A percentile compares a stretch with the other conserved stretches of the same genome.
Evolutionary conservation across 2,888 invertebrate genomes (phyloP).

Genomic region (Endomychus coccineus): DNA sequence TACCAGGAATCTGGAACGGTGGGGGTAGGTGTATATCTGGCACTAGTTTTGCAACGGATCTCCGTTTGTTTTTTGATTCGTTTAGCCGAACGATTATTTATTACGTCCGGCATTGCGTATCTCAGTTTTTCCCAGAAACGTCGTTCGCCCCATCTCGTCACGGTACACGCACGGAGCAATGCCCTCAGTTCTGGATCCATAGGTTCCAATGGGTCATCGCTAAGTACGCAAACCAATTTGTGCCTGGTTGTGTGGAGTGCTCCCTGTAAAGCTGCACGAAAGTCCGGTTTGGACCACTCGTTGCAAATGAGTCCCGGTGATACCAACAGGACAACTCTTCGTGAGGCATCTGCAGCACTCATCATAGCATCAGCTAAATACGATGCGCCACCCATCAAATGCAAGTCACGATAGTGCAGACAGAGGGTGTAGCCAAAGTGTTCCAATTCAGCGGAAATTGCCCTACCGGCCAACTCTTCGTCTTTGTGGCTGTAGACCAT

Average conservation of each 20-base stretch:
- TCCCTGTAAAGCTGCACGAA: constrained; percentile 71
- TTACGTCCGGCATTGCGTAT: constrained; percentile 69
- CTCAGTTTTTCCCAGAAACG: constrained; percentile 81
- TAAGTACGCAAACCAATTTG: constrained; percentile 54
- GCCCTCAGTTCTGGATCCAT: constrained; percentile 71
- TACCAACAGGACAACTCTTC: constrained; percentile 70
- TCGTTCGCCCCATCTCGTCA: constrained; percentile 67
- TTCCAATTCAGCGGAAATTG: constrained; percentile 66
- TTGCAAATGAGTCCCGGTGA: constrained; percentile 73
- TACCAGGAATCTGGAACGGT: constrained; percentile 66
- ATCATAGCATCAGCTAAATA: constrained; percentile 56
- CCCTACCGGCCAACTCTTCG: constrained; percentile 63
- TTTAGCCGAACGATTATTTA: constrained; percentile 48
- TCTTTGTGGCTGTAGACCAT: constrained; percentile 79
- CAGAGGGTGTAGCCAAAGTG: constrained; percentile 62
- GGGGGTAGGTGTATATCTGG: constrained; percentile 65
- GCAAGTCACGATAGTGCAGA: constrained; percentile 58
- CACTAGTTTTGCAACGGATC: constrained; percentile 52
- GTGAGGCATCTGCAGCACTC: constrained; percentile 56
- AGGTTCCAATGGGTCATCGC: constrained; percentile 63
- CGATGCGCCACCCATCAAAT: constrained; percentile 54
- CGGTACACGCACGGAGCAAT: constrained; percentile 62
- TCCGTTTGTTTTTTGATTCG: constrained; percentile 49
- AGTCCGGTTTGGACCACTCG: constrained; percentile 78
- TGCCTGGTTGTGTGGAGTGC: constrained; percentile 62